Evolutionary conservation across 2,113 vertebrate genomes (phyloP).

Genomic region (Rattus rattus): DNA sequence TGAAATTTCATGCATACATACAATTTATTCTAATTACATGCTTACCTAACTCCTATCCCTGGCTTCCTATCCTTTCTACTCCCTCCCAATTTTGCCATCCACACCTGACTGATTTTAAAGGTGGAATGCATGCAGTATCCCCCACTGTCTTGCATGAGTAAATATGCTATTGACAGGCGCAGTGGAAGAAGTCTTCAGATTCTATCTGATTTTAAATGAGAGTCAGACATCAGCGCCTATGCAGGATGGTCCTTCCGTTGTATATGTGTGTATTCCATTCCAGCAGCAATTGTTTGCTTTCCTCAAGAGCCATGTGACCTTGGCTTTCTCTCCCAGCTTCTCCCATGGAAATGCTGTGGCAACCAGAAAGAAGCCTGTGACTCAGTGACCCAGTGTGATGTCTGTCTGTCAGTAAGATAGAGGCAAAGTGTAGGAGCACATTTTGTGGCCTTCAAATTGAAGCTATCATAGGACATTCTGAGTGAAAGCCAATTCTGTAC

Average conservation of each 20-base stretch:
- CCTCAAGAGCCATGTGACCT: rapidly evolving
- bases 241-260: rapidly evolving
- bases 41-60: no score
- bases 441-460: rapidly evolving
- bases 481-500: rapidly evolving
- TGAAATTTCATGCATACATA: neutral
- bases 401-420: rapidly evolving
- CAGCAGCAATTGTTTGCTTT: no score
- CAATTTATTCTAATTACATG: neutral
- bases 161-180: constrained; percentile 8
- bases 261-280: no score
- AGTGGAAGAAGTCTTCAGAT: neutral
- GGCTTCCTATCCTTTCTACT: no score
- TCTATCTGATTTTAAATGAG: rapidly evolving
- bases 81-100: neutral
- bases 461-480: neutral
- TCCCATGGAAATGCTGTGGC: neutral
- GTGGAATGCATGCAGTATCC: neutral
- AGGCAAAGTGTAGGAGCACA: rapidly evolving
- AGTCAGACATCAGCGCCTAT: neutral
- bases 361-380: rapidly evolving
- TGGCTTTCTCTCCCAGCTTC: rapidly evolving
- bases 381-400: neutral
- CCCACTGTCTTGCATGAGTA: neutral
- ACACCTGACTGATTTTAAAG: neutral